A percentile compares a stretch with the other conserved stretches of the same genome.
phyloP scores from a whole-genome alignment of 2,888 invertebrate species.

The Plebejus melissa region DNA sequence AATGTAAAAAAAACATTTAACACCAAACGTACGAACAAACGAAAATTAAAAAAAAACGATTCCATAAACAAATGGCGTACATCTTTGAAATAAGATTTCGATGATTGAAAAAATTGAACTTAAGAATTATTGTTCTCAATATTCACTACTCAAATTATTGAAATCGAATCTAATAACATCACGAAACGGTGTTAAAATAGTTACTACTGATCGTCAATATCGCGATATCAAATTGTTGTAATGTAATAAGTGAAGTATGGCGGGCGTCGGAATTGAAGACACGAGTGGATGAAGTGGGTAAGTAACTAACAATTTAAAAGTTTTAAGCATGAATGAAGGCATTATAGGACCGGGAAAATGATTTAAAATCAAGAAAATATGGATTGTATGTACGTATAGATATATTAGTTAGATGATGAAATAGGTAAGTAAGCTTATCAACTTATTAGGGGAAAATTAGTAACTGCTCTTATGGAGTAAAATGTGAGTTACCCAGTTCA shows the following conservation, averaged over 20 bases:
- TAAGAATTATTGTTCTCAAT: neutral
- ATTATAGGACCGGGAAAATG: too few relatives aligned
- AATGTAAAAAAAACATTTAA: neutral
- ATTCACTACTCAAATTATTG: slow-evolving; percentile 3
- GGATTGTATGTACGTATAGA: too few relatives aligned
- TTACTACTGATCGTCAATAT: slow-evolving; percentile 13
- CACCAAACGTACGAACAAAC: neutral
- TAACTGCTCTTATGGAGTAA: too few relatives aligned
- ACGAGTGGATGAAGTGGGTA: too few relatives aligned
- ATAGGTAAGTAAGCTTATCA: too few relatives aligned
- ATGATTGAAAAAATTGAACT: neutral
- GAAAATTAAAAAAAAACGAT: neutral
- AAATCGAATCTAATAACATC: slow-evolving; percentile 1
- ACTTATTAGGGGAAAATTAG: too few relatives aligned
- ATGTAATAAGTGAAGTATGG: slow-evolving; percentile 31
- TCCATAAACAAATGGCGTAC: neutral
- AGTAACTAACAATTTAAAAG: too few relatives aligned
- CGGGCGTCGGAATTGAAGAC: neutral
- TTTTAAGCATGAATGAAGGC: too few relatives aligned
- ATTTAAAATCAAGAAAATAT: too few relatives aligned
- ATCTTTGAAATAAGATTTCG: neutral
- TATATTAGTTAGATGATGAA: too few relatives aligned
- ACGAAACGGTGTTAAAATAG: slow-evolving; percentile 18
- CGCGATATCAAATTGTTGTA: slow-evolving; percentile 20
- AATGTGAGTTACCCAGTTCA: too few relatives aligned